Evolutionary conservation across 2,797 vertebrate genomes (phyloP).

Genomic region (Trachurus trachurus): DNA sequence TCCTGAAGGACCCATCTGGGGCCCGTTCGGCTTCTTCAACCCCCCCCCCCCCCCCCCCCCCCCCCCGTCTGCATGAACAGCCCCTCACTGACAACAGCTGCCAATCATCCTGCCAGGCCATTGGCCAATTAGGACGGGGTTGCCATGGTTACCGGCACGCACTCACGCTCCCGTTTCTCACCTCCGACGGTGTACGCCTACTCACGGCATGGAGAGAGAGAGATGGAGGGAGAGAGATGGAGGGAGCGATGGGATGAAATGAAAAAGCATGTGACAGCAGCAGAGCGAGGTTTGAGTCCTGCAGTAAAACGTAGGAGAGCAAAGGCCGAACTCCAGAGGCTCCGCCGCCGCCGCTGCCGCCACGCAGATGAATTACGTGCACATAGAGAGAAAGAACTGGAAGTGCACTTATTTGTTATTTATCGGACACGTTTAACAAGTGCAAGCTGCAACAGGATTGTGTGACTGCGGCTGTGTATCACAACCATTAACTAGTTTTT

Average conservation of each 20-base stretch:
- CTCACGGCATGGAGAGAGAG: slow-evolving; percentile 62
- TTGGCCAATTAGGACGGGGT: slow-evolving; percentile 79
- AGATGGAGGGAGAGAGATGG: slow-evolving; percentile 26
- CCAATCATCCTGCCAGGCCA: slow-evolving; percentile 77
- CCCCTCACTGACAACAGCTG: slow-evolving; percentile 73
- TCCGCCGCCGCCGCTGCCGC: background rate
- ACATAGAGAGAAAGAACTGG: background rate
- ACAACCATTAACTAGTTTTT: slow-evolving; percentile 1
- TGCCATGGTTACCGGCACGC: slow-evolving; percentile 76
- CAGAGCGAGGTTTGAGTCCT: background rate
- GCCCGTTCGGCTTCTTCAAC: slow-evolving; percentile 41
- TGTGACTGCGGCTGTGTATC: background rate
- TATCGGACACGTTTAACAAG: background rate
- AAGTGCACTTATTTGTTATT: background rate
- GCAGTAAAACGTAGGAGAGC: slow-evolving; percentile 3
- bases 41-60: too few species aligned
- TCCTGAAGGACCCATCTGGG: slow-evolving; percentile 67
- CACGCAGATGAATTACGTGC: background rate
- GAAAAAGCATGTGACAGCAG: slow-evolving; percentile 24
- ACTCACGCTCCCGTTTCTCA: slow-evolving; percentile 74
- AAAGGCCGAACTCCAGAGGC: background rate
- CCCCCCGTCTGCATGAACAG: slow-evolving; percentile 68
- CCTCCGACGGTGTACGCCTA: slow-evolving; percentile 75
- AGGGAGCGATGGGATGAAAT: slow-evolving; percentile 37
- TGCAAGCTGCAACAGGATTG: background rate